Percentiles rank a stretch among this genome's conserved stretches.
Evolutionary conservation across 64 coral and sea anemone genomes (phyloP).

Genomic region (Catalaphyllia jardinei): DNA sequence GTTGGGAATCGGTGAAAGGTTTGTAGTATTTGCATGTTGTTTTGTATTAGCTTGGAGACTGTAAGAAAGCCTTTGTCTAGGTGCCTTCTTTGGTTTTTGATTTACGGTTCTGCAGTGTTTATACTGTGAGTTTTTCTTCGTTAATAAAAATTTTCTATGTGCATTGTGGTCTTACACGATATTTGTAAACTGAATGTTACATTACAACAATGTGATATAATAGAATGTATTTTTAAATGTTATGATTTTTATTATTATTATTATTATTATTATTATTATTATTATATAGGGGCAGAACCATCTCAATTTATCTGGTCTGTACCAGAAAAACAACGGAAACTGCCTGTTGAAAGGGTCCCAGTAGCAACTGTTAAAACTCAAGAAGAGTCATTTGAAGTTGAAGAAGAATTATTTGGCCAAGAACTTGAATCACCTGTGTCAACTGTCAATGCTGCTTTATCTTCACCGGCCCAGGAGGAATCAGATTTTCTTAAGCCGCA

Average conservation of each 20-base stretch:
- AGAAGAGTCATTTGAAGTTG: slow-evolving; percentile 15
- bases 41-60: not conserved
- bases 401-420: not conserved
- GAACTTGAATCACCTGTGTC: slow-evolving; percentile 1
- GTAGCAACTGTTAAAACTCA: slow-evolving; percentile 18
- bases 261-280: too few species aligned
- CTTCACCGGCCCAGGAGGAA: slow-evolving; percentile 6
- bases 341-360: not conserved
- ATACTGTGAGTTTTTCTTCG: slow-evolving; percentile 20
- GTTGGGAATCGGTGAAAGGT: slow-evolving; percentile 25
- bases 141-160: too few species aligned
- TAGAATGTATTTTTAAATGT: too few species aligned
- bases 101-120: not conserved
- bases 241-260: too few species aligned
- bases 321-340: not conserved
- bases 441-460: slow-evolving; percentile 20
- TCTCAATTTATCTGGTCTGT: slow-evolving; percentile 27
- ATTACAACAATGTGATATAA: too few species aligned
- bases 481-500: slow-evolving; percentile 12
- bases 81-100: not conserved
- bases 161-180: slow-evolving; percentile 25
- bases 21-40: not conserved
- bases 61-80: not conserved
- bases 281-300: slow-evolving; percentile 25
- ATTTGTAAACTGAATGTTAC: slow-evolving; percentile 21